phyloP scores from a whole-genome alignment of 2,113 vertebrate genomes.

The Lamprologus tigripictilis region DNA sequence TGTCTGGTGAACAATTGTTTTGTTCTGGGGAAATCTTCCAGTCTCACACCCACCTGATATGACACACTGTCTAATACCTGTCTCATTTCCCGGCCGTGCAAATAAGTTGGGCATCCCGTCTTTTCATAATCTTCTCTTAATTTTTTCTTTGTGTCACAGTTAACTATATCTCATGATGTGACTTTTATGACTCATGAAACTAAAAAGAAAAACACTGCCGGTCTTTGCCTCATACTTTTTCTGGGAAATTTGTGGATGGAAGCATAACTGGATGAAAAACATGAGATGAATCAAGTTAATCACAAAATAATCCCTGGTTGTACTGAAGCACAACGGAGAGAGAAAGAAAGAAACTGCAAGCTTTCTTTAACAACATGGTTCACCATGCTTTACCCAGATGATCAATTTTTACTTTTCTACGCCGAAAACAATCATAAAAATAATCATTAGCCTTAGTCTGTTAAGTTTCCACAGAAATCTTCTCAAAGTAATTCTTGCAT shows the following conservation, averaged over 20 bases:
- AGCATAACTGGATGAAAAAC: not conserved
- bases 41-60: not conserved
- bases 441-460: not conserved
- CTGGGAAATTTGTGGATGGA: not conserved
- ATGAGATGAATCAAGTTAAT: not conserved
- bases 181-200: not conserved
- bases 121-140: not conserved
- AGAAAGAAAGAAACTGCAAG: not conserved
- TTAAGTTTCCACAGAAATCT: not conserved
- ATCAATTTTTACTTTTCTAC: not conserved
- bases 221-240: not conserved
- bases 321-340: not conserved
- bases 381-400: not conserved
- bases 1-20: not conserved
- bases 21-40: not conserved
- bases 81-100: not conserved
- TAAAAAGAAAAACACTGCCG: not conserved
- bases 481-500: not conserved
- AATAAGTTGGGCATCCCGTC: not conserved
- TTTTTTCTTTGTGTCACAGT: not conserved
- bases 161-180: not conserved
- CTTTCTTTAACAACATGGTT: not conserved
- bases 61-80: not conserved
- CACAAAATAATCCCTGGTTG: not conserved
- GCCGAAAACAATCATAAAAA: not conserved